Conservation (phyloP, 2,888 invertebrate genomes). For the Pterobdella sp. region DNA sequence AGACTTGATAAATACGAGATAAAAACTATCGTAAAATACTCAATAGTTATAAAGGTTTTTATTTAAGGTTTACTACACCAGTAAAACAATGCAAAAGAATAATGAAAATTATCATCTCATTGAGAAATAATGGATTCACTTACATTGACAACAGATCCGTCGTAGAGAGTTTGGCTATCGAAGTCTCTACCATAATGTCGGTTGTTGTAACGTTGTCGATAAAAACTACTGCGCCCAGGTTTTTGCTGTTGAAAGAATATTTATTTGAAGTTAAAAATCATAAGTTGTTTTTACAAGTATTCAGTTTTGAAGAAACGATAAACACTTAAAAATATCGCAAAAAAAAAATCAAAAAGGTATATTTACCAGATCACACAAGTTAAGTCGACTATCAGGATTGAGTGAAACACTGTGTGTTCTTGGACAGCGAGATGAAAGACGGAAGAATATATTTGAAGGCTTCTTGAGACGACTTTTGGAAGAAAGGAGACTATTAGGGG, state of each 20-base stretch:
- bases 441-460: background rate
- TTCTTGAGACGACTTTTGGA: background rate
- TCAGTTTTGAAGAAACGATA: too few relatives aligned
- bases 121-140: background rate
- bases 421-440: background rate
- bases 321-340: too few relatives aligned
- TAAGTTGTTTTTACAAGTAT: too few relatives aligned
- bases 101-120: background rate
- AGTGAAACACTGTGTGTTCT: background rate
- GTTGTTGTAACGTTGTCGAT: conserved; percentile 13
- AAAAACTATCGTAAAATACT: too few relatives aligned
- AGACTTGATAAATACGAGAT: too few relatives aligned
- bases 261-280: too few relatives aligned
- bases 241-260: background rate
- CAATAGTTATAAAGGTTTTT: too few relatives aligned
- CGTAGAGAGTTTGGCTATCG: conserved; percentile 2
- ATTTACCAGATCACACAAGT: background rate
- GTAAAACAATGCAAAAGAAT: background rate
- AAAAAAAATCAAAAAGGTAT: background rate
- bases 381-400: background rate
- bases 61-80: background rate
- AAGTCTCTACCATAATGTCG: background rate
- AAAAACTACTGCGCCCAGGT: background rate
- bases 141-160: conserved; percentile 15
- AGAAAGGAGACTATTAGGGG: background rate